phyloP scores from a whole-genome alignment of 2,888 invertebrate species.

The Cheilosia soror region DNA sequence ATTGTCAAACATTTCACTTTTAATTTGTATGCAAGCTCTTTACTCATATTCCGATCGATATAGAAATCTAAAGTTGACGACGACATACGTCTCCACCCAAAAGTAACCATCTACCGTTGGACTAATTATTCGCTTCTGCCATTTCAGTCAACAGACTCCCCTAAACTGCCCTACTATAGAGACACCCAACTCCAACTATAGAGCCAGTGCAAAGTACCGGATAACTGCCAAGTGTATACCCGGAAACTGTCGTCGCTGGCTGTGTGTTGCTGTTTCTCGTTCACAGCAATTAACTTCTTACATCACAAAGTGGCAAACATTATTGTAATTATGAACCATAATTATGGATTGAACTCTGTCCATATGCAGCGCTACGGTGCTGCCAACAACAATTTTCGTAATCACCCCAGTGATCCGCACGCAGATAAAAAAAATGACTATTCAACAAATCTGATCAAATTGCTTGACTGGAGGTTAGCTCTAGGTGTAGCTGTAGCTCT shows the following conservation, averaged over 20 bases:
- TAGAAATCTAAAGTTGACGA: neutral
- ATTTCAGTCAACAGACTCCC: conserved; percentile 57
- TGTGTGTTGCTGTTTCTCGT: conserved; percentile 43
- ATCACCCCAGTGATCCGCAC: conserved; percentile 48
- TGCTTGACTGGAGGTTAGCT: conserved; percentile 7
- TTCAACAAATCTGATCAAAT: conserved; percentile 13
- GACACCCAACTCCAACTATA: conserved; percentile 45
- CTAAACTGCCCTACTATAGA: conserved; percentile 22
- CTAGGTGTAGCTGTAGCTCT: neutral
- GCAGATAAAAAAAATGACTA: conserved; percentile 4
- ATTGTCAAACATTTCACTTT: conserved; percentile 8
- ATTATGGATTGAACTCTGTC: conserved; percentile 72
- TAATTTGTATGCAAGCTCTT: conserved; percentile 46
- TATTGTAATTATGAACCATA: conserved; percentile 70
- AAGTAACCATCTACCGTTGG: conserved; percentile 59
- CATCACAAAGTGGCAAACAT: conserved; percentile 71
- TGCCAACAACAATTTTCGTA: conserved; percentile 57
- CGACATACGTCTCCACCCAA: conserved; percentile 23
- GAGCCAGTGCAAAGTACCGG: conserved; percentile 55
- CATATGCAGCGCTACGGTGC: conserved; percentile 35
- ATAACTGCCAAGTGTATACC: conserved; percentile 69
- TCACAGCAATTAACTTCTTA: conserved; percentile 74
- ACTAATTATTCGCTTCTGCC: conserved; percentile 70
- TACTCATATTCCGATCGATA: conserved; percentile 44
- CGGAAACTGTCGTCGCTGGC: conserved; percentile 63